phyloP scores from a whole-genome alignment of 64 coral and sea anemone species.

The Actinia tenebrosa region DNA sequence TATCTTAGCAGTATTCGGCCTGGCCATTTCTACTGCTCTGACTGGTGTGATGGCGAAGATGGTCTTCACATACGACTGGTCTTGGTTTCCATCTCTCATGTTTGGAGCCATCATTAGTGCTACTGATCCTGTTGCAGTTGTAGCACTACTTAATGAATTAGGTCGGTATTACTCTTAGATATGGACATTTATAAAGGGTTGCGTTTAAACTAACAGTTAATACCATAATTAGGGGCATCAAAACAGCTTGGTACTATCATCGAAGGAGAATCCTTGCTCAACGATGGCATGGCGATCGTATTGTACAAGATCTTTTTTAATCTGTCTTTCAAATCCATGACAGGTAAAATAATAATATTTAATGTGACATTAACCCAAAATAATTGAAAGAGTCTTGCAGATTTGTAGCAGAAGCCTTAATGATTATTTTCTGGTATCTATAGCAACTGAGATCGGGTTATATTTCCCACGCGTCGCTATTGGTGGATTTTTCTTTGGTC shows the following conservation, averaged over 20 bases:
- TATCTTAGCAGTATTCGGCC: slow-evolving; percentile 77
- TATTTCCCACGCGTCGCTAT: slow-evolving; percentile 95
- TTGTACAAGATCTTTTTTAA: slow-evolving; percentile 99
- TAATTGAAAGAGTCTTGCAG: too few species aligned
- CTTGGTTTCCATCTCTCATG: slow-evolving; percentile 82
- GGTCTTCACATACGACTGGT: slow-evolving; percentile 90
- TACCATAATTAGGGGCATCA: slow-evolving; percentile 54
- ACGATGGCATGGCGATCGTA: slow-evolving; percentile 98
- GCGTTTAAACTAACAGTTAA: not conserved
- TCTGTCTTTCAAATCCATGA: slow-evolving; percentile 93
- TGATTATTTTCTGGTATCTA: not conserved
- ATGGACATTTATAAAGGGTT: too few species aligned
- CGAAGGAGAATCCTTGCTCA: slow-evolving; percentile 90
- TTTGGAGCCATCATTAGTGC: slow-evolving; percentile 93
- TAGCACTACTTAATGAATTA: slow-evolving; percentile 77
- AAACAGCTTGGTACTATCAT: slow-evolving; percentile 98
- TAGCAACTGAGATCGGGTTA: slow-evolving; percentile 87
- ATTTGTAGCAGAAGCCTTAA: not conserved
- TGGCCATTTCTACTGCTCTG: slow-evolving; percentile 64
- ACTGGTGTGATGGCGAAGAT: slow-evolving; percentile 92
- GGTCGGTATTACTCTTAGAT: slow-evolving; percentile 25
- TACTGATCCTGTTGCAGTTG: slow-evolving; percentile 92
- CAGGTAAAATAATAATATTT: slow-evolving; percentile 28
- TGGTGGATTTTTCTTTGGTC: slow-evolving; percentile 93
- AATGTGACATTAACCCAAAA: not conserved